Conservation (phyloP, 2,888 invertebrate genomes). For the Trilocha varians region DNA sequence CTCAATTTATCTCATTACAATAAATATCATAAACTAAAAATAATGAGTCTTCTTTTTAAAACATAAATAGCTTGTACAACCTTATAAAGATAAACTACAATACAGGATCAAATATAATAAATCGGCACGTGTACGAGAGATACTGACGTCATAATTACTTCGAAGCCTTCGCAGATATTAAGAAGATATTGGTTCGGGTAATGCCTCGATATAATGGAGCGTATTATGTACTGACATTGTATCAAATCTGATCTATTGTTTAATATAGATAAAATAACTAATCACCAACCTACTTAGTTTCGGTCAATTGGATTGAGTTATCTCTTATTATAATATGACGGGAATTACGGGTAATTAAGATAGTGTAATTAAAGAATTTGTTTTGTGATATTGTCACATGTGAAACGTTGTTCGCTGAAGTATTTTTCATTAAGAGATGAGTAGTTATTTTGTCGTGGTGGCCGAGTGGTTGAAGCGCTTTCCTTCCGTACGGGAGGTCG, state of each 20-base stretch:
- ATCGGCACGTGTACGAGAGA: background rate
- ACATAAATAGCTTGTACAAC: too few species aligned
- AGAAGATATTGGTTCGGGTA: constrained; percentile 30
- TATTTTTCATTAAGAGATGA: background rate
- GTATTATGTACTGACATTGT: constrained; percentile 29
- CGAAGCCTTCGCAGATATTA: constrained; percentile 21
- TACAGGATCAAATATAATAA: background rate
- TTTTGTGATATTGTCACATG: background rate
- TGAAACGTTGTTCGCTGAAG: too few species aligned
- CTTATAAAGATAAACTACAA: background rate
- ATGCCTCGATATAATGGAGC: constrained; percentile 29
- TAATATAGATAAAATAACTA: constrained; percentile 11
- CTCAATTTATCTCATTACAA: too few species aligned
- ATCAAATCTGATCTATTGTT: constrained; percentile 39
- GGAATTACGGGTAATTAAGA: too few species aligned
- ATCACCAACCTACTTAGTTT: constrained; percentile 22
- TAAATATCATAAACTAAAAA: too few species aligned
- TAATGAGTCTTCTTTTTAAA: too few species aligned
- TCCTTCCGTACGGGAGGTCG: too few species aligned
- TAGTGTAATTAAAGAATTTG: too few species aligned
- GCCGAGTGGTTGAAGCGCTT: too few species aligned
- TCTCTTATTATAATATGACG: too few species aligned
- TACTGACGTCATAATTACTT: constrained; percentile 28
- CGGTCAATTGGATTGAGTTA: too few species aligned
- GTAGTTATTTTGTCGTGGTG: too few species aligned